Conservation (phyloP, 2,888 invertebrate genomes). For the Didymodactylos carnosus region DNA sequence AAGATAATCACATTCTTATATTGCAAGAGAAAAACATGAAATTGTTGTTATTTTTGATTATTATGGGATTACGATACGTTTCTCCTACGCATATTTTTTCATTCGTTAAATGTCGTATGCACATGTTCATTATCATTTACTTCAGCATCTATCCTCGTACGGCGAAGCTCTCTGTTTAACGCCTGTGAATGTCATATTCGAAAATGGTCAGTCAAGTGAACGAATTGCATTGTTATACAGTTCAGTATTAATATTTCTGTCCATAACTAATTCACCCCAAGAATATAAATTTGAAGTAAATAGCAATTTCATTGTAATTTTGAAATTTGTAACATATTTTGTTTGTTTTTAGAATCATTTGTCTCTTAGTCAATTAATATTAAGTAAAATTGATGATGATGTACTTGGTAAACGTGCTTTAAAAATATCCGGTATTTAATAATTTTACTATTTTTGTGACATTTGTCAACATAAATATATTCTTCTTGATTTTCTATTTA, state of each 20-base stretch:
- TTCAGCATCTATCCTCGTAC: not conserved
- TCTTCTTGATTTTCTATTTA: too few species aligned
- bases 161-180: not conserved
- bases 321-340: not conserved
- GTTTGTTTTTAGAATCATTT: not conserved
- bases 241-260: not conserved
- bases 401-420: not conserved
- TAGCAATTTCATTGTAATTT: not conserved
- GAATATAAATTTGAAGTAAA: not conserved
- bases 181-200: not conserved
- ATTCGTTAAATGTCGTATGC: too few species aligned
- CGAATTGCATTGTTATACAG: not conserved
- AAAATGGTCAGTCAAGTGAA: not conserved
- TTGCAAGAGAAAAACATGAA: too few species aligned
- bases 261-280: not conserved
- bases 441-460: not conserved
- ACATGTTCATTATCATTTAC: too few species aligned
- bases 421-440: not conserved
- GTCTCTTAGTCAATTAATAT: not conserved
- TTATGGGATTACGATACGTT: too few species aligned
- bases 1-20: too few species aligned
- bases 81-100: too few species aligned
- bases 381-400: not conserved
- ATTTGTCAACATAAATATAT: not conserved
- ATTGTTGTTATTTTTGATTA: too few species aligned